These are phyloP conservation scores for Lysiphlebus fabarum DNA, from an alignment of 1,140 invertebrate genomes.

Conservation along the genomic window DNA sequence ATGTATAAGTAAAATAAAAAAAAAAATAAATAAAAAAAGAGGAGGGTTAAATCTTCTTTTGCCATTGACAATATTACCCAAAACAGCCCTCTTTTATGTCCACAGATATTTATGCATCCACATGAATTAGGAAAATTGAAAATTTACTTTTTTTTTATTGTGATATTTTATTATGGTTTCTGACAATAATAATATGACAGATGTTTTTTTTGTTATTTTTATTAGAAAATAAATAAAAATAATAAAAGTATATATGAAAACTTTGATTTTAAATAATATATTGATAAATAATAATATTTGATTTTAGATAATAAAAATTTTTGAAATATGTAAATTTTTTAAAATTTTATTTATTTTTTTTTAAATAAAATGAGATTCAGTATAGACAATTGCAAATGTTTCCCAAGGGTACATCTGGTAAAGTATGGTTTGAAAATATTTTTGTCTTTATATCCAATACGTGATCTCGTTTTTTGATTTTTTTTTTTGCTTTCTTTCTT, in stretches of 20 bases:
- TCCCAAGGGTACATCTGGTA: constrained; percentile 34
- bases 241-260: too few relatives aligned
- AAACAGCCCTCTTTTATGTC: constrained; percentile 15
- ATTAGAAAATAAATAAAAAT: neutral
- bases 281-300: too few relatives aligned
- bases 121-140: constrained; percentile 16
- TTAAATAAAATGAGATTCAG: too few relatives aligned
- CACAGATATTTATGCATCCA: constrained; percentile 14
- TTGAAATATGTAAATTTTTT: too few relatives aligned
- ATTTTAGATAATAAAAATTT: too few relatives aligned
- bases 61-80: constrained; percentile 10
- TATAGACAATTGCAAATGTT: too few relatives aligned
- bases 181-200: neutral
- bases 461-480: constrained; percentile 9
- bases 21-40: neutral
- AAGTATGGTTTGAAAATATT: constrained; percentile 34
- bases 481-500: neutral
- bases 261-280: too few relatives aligned
- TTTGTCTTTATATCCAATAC: constrained; percentile 24
- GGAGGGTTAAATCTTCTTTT: constrained; percentile 5
- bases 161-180: constrained; percentile 7
- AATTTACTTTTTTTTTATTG: constrained; percentile 9
- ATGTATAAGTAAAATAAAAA: neutral
- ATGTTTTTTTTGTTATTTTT: neutral
- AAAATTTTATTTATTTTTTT: too few relatives aligned